These are phyloP conservation scores for Polydesmus complanatus DNA, from an alignment of 2,888 invertebrate species.

Conservation along the genomic window DNA sequence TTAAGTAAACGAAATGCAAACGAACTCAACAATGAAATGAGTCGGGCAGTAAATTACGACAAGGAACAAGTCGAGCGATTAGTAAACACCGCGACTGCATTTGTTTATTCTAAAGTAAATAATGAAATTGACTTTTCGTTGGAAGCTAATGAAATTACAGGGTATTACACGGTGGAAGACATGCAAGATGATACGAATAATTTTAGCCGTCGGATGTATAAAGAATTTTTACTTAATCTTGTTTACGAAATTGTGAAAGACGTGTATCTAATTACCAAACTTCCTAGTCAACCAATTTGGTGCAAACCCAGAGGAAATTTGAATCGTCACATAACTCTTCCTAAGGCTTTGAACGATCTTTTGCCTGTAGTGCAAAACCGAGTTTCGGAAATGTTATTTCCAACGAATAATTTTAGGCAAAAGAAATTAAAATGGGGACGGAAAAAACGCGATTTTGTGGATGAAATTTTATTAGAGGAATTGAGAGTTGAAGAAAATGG, in stretches of 20 bases:
- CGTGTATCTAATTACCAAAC: constrained; percentile 24
- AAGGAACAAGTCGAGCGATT: background rate
- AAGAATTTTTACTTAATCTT: constrained; percentile 30
- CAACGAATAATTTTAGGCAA: constrained; percentile 39
- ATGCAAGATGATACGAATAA: constrained; percentile 1
- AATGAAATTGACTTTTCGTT: background rate
- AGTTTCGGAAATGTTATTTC: constrained; percentile 39
- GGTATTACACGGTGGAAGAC: background rate
- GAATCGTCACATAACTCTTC: constrained; percentile 28
- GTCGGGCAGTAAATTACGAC: background rate
- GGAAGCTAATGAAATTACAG: background rate
- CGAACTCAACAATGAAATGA: background rate
- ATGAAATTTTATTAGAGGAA: constrained; percentile 54
- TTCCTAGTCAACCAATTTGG: constrained; percentile 39
- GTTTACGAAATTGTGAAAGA: constrained; percentile 30
- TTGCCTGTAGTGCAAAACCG: constrained; percentile 40
- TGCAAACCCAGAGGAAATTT: constrained; percentile 27
- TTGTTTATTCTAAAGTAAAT: background rate
- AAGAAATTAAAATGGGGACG: constrained; percentile 47
- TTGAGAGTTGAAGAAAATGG: constrained; percentile 53
- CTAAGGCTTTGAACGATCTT: constrained; percentile 37
- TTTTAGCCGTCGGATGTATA: constrained; percentile 27
- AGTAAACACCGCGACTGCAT: background rate
- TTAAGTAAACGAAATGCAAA: background rate
- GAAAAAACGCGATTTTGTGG: constrained; percentile 53